A percentile compares a stretch with the other conserved stretches of the same genome.
phyloP scores from a whole-genome alignment of 1,140 invertebrate species.

The Phymastichus coffea region DNA sequence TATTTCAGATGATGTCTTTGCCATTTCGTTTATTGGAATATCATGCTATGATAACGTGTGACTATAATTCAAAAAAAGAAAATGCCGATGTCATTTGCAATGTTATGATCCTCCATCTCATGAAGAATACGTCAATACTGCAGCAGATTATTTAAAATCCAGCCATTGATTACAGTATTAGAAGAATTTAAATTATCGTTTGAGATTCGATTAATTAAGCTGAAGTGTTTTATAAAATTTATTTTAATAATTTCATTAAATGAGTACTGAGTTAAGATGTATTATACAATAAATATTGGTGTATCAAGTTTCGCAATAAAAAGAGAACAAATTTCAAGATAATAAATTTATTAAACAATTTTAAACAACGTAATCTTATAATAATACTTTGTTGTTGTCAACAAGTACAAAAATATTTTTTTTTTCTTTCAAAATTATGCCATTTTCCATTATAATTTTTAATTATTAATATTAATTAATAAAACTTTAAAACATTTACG shows the following conservation, averaged over 20 bases:
- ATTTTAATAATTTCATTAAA: no score
- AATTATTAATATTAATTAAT: no score
- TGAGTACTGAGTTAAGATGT: no score
- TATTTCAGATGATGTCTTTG: slow-evolving; percentile 62
- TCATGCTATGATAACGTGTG: slow-evolving; percentile 72
- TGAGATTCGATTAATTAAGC: no score
- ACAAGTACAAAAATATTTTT: neutral
- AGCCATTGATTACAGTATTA: neutral
- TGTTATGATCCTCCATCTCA: slow-evolving; percentile 39
- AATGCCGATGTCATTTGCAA: slow-evolving; percentile 37
- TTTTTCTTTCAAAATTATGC: no score
- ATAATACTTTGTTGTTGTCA: neutral
- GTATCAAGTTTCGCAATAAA: no score
- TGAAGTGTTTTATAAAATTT: no score
- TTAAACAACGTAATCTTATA: slow-evolving; percentile 1
- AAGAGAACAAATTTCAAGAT: neutral
- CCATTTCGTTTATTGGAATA: slow-evolving; percentile 73
- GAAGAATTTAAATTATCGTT: no score
- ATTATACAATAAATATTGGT: no score
- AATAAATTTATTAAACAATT: slow-evolving; percentile 11
- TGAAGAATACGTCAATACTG: slow-evolving; percentile 45
- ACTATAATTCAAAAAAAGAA: slow-evolving; percentile 40
- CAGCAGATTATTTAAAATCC: slow-evolving; percentile 47
- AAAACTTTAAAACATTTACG: no score
- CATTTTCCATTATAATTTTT: no score